Conservation (phyloP, 2,888 invertebrate species). For the Chrysopilus asiliformis region DNA sequence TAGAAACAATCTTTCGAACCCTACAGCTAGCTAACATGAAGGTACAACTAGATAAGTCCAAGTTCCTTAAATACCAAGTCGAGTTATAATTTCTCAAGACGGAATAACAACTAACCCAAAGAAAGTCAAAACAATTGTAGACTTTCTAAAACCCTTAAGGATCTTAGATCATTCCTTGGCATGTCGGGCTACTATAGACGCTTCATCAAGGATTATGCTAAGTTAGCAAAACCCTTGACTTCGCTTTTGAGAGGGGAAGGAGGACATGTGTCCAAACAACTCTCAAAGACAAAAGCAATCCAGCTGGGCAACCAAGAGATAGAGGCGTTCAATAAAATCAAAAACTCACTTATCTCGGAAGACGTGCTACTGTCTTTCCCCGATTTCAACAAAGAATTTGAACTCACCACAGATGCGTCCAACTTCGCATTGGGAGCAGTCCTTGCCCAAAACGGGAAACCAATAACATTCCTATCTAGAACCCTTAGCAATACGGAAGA, state of each 20-base stretch:
- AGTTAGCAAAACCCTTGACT: too few species aligned
- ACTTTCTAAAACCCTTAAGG: not conserved
- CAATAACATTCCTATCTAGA: too few species aligned
- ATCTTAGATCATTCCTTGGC: too few species aligned
- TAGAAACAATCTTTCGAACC: not conserved
- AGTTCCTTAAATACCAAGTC: not conserved
- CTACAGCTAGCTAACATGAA: not conserved
- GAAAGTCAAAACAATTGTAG: not conserved
- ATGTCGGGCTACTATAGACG: too few species aligned
- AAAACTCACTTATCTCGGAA: conserved; percentile 7
- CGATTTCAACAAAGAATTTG: conserved; percentile 9
- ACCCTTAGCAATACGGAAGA: too few species aligned
- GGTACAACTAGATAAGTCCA: not conserved
- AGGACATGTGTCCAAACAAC: conserved; percentile 9
- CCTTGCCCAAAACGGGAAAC: not conserved
- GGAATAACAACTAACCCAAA: not conserved
- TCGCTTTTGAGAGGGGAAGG: conserved; percentile 16
- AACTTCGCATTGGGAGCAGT: conserved; percentile 9
- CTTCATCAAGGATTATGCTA: too few species aligned
- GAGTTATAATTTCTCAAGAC: not conserved
- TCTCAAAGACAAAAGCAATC: conserved; percentile 8
- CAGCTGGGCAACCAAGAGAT: conserved; percentile 3
- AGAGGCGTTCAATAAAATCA: conserved; percentile 9
- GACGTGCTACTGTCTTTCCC: conserved; percentile 9
- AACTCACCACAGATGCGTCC: conserved; percentile 9